Base-by-base conservation (phyloP, 2,888 invertebrate species). In the Epistrophe eligans region DNA sequence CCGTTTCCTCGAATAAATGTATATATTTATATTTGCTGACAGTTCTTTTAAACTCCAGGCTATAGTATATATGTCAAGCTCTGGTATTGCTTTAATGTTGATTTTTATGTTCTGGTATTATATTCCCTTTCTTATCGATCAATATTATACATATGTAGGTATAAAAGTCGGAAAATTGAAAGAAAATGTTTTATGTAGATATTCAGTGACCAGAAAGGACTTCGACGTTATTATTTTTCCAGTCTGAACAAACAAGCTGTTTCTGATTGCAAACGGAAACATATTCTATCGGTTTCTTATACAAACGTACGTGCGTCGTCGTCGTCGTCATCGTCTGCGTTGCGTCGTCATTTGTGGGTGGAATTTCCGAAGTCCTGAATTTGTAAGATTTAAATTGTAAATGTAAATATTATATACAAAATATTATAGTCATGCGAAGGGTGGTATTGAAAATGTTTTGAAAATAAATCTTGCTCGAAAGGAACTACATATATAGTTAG, bases 191-290 rank as follows among this genome's bases (percentile, higher is more conserved):
- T 43, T 40, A 70, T 24, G 24, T 24, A 70, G 48, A 50, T 50
- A 57, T 52, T 73, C 81, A 62, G 24, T 77, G 80, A 73, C 84
- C 77, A 77, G 76, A 76, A 76, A 74, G 43, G 64, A 79, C 70
- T n/a, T 48, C 48, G 62, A 48, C 17, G 40, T 74, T 48, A 43
- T 64, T 74, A 74, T 43, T 57, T 58, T 66, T 24, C 45, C 7
- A 5, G 13, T 76, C 19, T 48, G 57, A 43, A 32, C 60, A 58
- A 71, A 70, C 70, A 70, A 76, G 55, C 52, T 62, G 52, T 17
- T 50, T 45, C 13, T 13, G 19, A 48, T 4, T 45, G 45, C 19
- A 28, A 45, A 66, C n/a, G 64, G 17, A 66, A 66, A 66, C 35
- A 35, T n/a, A 66, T 32, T n/a, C 28, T 40, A 40, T 43, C 24